These are phyloP conservation scores for Clostera curtula DNA, from an alignment of 2,888 invertebrate genomes.

Conservation along the genomic window DNA sequence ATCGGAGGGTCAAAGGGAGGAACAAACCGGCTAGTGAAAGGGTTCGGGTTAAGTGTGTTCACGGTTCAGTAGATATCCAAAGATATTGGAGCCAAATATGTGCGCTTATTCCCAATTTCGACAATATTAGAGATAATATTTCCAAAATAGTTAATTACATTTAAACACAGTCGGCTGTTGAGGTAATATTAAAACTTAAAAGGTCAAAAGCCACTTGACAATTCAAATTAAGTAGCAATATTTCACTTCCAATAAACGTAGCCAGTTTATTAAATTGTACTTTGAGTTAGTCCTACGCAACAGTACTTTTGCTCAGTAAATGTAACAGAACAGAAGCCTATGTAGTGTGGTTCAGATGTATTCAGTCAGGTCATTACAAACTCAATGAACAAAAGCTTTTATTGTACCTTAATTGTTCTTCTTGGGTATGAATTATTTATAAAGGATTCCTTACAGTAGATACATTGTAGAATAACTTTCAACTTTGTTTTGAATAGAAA, in stretches of 20 bases:
- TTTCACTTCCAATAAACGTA: too few relatives aligned
- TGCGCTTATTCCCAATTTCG: too few relatives aligned
- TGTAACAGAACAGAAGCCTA: background rate
- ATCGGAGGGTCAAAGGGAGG: conserved; percentile 1
- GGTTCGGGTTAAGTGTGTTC: background rate
- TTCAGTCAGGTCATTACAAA: background rate
- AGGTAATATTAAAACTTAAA: too few relatives aligned
- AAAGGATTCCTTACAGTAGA: background rate
- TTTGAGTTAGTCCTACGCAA: background rate
- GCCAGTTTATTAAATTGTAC: too few relatives aligned
- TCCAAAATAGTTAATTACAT: too few relatives aligned
- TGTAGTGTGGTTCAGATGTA: background rate
- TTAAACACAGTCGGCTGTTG: too few relatives aligned
- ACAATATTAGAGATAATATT: too few relatives aligned
- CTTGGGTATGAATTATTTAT: conserved; percentile 2
- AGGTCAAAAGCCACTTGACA: too few relatives aligned
- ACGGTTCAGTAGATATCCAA: background rate
- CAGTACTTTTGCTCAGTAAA: background rate
- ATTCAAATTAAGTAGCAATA: too few relatives aligned
- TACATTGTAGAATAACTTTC: background rate
- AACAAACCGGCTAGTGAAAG: background rate
- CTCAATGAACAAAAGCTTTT: conserved; percentile 1
- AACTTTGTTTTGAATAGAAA: background rate
- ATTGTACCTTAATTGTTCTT: conserved; percentile 1
- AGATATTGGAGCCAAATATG: background rate